These are phyloP conservation scores for Athalia rosae DNA, from an alignment of 2,888 invertebrate species.

Conservation along the genomic window DNA sequence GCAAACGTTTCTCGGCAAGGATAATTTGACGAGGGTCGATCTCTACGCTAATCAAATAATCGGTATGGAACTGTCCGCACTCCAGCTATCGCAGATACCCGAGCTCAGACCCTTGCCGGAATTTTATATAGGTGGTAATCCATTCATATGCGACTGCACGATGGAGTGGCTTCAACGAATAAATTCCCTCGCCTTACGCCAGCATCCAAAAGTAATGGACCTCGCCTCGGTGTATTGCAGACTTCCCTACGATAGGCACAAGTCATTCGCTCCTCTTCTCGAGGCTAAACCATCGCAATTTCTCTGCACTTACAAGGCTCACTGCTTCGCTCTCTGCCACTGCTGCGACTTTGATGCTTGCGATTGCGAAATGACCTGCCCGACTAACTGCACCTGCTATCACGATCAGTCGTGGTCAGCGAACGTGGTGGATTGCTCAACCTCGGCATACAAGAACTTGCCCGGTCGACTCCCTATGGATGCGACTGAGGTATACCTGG, in stretches of 20 bases:
- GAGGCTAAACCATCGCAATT: slow-evolving; percentile 93
- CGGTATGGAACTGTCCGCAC: slow-evolving; percentile 91
- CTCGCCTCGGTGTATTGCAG: slow-evolving; percentile 92
- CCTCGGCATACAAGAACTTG: slow-evolving; percentile 86
- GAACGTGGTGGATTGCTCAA: slow-evolving; percentile 94
- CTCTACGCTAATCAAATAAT: slow-evolving; percentile 94
- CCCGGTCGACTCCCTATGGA: slow-evolving; percentile 95
- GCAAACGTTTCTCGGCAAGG: slow-evolving; percentile 91
- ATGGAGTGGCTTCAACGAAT: slow-evolving; percentile 97
- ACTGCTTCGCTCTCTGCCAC: slow-evolving; percentile 95
- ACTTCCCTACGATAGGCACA: slow-evolving; percentile 88
- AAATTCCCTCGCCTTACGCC: slow-evolving; percentile 87
- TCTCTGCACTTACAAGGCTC: slow-evolving; percentile 92
- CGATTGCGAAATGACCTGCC: slow-evolving; percentile 98
- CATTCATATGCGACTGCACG: slow-evolving; percentile 95
- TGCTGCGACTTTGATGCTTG: slow-evolving; percentile 98
- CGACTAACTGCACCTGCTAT: slow-evolving; percentile 94
- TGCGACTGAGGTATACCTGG: slow-evolving; percentile 94
- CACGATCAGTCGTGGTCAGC: slow-evolving; percentile 95
- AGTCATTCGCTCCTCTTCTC: slow-evolving; percentile 88
- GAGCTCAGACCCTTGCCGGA: slow-evolving; percentile 86
- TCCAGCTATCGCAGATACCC: slow-evolving; percentile 87
- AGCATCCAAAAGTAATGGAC: slow-evolving; percentile 94
- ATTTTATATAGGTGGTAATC: slow-evolving; percentile 95
- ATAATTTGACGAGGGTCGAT: slow-evolving; percentile 92